Base-by-base conservation (phyloP, 2,113 vertebrate species). In the Aix galericulata region DNA sequence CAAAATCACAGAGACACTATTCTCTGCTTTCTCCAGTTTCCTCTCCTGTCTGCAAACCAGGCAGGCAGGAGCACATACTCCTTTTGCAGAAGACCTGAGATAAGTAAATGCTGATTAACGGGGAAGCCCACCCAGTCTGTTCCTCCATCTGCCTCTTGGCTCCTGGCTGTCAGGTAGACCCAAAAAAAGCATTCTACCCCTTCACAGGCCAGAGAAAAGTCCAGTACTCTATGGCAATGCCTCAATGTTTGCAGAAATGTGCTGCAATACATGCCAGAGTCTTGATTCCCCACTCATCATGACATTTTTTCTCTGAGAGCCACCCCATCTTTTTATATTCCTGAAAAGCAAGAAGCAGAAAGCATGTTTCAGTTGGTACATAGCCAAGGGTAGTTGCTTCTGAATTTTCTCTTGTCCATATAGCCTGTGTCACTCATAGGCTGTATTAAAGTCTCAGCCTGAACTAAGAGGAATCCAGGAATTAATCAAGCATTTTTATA, bases 401-500 rank as follows among this genome's bases (percentile, higher is more conserved):
- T 77, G 55, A 71, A 66, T 69, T 73, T 76, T 34, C 29, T 84
- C 50, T 3, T 23, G 80, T 91, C 72, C 50, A 50, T 63, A 31
- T 2, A 50, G 17, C 31, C 68, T 77, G 8, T 85, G 67, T 52
- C 79, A 76, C 38, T 86, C 79, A 63, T 48, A 38, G 56, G 14
- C 20, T 73, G 29, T 86, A 64, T 73, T 88, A 88, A 82, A 72
- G 36, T 38, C 56, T 71, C 69, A 64, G n/a, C 64, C 89, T 46
- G 66, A 72, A 50, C 64, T 89, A 91, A 84, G 81, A 92, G 34
- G 29, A 68, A 88, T 83, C 17, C 68, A 89, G 50, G 77, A 66
- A 96, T 95, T 94, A 96, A 84, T 87, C 78, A 81, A 93, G 75
- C 81, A 74, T 94, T 92, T 91, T 75, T 53, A 20, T 84, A 76